Evolutionary conservation across 2,797 vertebrate genomes (phyloP).

Genomic region (Limosa lapponica): DNA sequence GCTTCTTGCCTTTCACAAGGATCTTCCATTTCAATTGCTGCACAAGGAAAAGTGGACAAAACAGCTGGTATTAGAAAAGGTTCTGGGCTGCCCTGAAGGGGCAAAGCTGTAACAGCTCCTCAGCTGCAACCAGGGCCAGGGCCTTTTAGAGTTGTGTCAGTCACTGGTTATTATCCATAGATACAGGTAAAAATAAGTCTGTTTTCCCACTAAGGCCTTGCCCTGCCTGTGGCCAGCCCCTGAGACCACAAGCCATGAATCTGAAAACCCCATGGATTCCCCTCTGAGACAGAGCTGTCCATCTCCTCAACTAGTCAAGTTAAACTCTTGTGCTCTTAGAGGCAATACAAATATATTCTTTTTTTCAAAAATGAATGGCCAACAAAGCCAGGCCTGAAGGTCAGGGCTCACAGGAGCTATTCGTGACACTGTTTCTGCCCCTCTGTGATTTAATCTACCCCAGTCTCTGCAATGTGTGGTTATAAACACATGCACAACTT

Average conservation of each 20-base stretch:
- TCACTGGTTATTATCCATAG: background rate
- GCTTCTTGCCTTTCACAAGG: conserved; percentile 93
- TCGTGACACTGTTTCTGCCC: background rate
- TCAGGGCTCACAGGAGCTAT: background rate
- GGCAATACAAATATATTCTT: background rate
- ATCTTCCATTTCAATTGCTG: conserved; percentile 92
- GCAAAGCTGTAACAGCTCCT: background rate
- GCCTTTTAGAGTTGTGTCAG: background rate
- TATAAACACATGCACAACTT: background rate
- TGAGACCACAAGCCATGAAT: background rate
- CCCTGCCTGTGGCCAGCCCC: background rate
- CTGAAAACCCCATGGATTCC: background rate
- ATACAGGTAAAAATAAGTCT: background rate
- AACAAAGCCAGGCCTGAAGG: background rate
- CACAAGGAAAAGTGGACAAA: background rate
- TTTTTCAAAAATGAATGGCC: background rate
- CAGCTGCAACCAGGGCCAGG: background rate
- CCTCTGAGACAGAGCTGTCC: background rate
- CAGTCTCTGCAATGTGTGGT: background rate
- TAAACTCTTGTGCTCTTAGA: background rate
- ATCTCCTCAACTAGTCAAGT: background rate
- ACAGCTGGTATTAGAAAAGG: background rate
- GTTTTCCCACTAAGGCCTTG: background rate
- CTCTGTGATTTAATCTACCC: background rate
- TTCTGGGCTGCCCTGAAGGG: background rate